Base-by-base conservation (phyloP, 2,113 vertebrate species). In the Ardeotis arabs region DNA sequence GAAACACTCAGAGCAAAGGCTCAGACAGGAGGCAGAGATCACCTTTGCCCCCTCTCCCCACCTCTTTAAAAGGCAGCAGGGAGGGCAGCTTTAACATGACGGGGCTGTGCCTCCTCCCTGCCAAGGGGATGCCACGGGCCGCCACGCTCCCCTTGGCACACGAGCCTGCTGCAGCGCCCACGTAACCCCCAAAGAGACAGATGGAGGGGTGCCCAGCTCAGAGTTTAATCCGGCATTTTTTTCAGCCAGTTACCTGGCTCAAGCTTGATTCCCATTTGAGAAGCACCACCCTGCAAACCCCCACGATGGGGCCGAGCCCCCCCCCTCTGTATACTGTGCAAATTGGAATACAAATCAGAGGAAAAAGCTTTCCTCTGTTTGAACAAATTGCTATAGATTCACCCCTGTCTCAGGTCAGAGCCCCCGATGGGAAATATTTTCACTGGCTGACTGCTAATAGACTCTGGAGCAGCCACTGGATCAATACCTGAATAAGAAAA, bases 371-470 rank as follows among this genome's bases (percentile, higher is more conserved):
- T 97, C 96, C 92, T 98, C 97, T 98, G 98, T 98, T 98, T 97
- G 98, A 98, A 98, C 98, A 98, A 98, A 98, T 98, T 98, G 98
- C 97, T 98, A 98, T 98, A 97, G 98, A 98, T 98, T 96, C 98
- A 97, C 98, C 97, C 96, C 96, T 76, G 97, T 98, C 97, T 98
- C 97, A 98, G 98, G 98, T 98, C 98, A 98, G 98, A 97, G 95
- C 98, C 98, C 97, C 79, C 80, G 68, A 97, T 98, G 98, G 98
- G 98, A 98, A 98, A 98, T 98, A 98, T 98, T 98, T 98, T 98
- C 98, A 98, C 98, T 98, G 82, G 96, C 97, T 92, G 98, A 98
- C 98, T 98, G 98, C 98, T 98, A 98, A 98, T 98, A 98, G 98
- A 98, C 98, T 98, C 97, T 82, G 94, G 97, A 98, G 97, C 97